Evolutionary conservation across 1,140 invertebrate species (phyloP).

Genomic region (Drosophila setifemur): DNA sequence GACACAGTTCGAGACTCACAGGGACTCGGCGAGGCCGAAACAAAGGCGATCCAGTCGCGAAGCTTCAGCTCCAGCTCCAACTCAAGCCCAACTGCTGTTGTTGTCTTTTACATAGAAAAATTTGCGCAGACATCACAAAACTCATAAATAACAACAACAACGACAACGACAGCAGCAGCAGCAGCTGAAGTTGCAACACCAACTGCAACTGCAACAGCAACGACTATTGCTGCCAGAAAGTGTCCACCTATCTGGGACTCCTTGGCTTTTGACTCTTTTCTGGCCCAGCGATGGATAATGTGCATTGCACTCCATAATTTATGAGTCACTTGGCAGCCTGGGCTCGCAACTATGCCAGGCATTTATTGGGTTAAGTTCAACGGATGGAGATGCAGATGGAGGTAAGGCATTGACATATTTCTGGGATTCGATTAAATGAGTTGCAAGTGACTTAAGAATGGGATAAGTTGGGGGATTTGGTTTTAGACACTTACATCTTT

Average conservation of each 20-base stretch:
- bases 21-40: slow-evolving; percentile 33
- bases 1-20: no score
- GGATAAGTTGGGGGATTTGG: no score
- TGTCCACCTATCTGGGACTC: slow-evolving; percentile 55
- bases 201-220: slow-evolving; percentile 5
- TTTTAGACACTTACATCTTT: no score
- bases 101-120: slow-evolving; percentile 70
- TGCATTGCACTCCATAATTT: slow-evolving; percentile 71
- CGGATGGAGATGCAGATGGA: slow-evolving; percentile 22
- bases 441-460: no score
- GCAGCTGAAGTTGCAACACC: slow-evolving; percentile 11
- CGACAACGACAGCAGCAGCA: no score
- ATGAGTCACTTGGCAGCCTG: slow-evolving; percentile 59
- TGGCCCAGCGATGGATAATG: slow-evolving; percentile 60
- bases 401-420: no score
- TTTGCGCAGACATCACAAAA: slow-evolving; percentile 80
- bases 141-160: slow-evolving; percentile 75
- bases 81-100: no score
- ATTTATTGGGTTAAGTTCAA: slow-evolving; percentile 72
- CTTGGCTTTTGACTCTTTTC: slow-evolving; percentile 33
- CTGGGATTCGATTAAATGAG: no score
- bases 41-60: slow-evolving; percentile 27
- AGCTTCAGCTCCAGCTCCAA: no score
- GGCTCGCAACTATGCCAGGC: slow-evolving; percentile 44
- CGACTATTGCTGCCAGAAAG: slow-evolving; percentile 43